Base-by-base conservation (phyloP, 2,888 invertebrate species). In the Scaptomyza flava region DNA sequence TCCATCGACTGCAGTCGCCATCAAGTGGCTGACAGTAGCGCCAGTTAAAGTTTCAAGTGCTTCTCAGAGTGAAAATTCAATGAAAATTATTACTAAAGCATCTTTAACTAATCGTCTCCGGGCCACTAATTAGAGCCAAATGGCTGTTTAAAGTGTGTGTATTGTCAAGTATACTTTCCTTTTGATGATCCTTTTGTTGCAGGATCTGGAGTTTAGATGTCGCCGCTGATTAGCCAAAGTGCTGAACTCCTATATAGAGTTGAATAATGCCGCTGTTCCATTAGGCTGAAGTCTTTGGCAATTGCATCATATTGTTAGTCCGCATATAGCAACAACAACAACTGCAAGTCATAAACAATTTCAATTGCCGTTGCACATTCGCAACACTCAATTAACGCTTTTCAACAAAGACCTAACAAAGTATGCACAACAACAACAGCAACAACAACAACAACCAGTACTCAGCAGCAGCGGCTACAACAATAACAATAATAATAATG, bases 321-420 rank as follows among this genome's bases (percentile, higher is more conserved):
- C 30, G 8, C 1, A 6, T 42, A 23, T 30, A 57, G 9, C 56
- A 66, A 17, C 41, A 41, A 34, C 76, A 67, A 46, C 82, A 83
- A 86, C 72, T 83, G 81, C 84, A 84, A 85, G 84, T 87, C 84
- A 85, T 85, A 85, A 86, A 81, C 87, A 81, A 84, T 87, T 78
- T 81, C 84, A 86, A 87, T 79, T 86, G 83, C 87, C 75, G 81
- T 76, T 81, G 87, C 81, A 78, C 87, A 85, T 87, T 85, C 81
- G 84, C 84, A 87, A 87, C 84, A 85, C 87, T 86, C 84, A 86
- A 85, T 85, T 85, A 85, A 84, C 84, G 84, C 84, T 84, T 87
- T 84, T 84, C 87, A 85, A 83, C 87, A 81, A 81, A 72, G 78
- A 45, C 56, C 68, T 67, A 73, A 77, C 79, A 79, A 79, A 73